Base-by-base conservation (phyloP, 2,113 vertebrate species). In the Nothocercus julius region DNA sequence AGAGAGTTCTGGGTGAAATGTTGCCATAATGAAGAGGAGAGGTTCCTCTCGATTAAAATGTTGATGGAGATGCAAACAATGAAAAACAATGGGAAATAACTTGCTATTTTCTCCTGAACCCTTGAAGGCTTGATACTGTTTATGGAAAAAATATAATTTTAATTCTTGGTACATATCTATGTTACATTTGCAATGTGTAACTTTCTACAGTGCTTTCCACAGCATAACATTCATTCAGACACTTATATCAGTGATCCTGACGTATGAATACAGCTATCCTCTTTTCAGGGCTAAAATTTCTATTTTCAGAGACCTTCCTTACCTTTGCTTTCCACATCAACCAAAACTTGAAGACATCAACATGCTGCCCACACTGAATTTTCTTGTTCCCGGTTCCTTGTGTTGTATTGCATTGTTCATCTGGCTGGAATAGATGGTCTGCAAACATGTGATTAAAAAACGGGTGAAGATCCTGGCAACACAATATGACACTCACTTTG, bases 241-340 rank as follows among this genome's bases (percentile, higher is more conserved):
- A 30, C 27, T 20, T 58, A 5, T 25, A 21, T 27, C 11, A 6
- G 19, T 58, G 51, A 56, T 51, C 78, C 45, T 64, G 20, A 88
- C 40, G 63, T 45, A 45, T 36, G 3, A 44, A 56, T 45, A 25
- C 10, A 72, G 38, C 13, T 34, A 8, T 18, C 19, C 15, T 61
- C 30, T 62, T 54, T 62, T 38, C 56, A n/a, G 32, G 20, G 16
- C 36, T 54, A 32, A 53, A 70, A 47, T 2, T 4, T 63, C 2
- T 21, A n/a, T 53, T 76, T 87, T 70, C 28, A 36, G 20, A 70
- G 24, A 13, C 16, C 20, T 69, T 67, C 19, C 30, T 15, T 94
- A 98, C 97, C 96, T 98, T 98, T 47, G 97, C 96, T 90, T 98
- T 98, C 97, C 95, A 98, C 97, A 97, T 98, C 67, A 98, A 93